Conservation (phyloP, 2,797 vertebrate species). For the Cirrhinus mrigala region DNA sequence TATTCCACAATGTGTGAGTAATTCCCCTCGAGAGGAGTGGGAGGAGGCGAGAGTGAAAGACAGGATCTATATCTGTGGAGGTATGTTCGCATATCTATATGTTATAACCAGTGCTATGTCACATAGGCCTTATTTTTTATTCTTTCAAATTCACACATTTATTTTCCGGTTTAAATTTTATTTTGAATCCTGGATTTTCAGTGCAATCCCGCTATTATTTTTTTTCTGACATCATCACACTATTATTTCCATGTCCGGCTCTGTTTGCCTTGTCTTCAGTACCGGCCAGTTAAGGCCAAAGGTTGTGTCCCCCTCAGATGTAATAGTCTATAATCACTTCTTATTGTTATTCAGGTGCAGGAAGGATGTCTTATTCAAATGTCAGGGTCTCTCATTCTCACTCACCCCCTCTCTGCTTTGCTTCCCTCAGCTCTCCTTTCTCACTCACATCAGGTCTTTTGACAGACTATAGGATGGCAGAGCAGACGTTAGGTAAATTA, state of each 20-base stretch:
- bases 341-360: constrained; percentile 77
- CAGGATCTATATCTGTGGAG: constrained; percentile 50
- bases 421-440: constrained; percentile 44
- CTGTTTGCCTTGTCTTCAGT: constrained; percentile 80
- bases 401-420: constrained; percentile 45
- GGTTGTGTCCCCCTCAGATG: constrained; percentile 75
- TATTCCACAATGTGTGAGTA: constrained; percentile 69
- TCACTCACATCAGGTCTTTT: constrained; percentile 60
- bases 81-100: constrained; percentile 31
- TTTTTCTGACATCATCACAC: neutral
- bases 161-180: neutral
- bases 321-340: constrained; percentile 83
- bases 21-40: constrained; percentile 49
- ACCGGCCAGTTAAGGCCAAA: constrained; percentile 79
- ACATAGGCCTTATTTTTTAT: neutral
- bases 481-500: constrained; percentile 77
- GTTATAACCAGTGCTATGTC: neutral
- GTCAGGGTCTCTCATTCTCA: constrained; percentile 70
- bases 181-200: neutral
- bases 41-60: constrained; percentile 15
- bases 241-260: constrained; percentile 61
- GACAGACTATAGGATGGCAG: constrained; percentile 50
- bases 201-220: neutral
- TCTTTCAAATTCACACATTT: neutral
- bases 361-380: constrained; percentile 84